These are phyloP conservation scores for Adrianichthys oophorus DNA, from an alignment of 2,797 vertebrate genomes.

Conservation along the genomic window DNA sequence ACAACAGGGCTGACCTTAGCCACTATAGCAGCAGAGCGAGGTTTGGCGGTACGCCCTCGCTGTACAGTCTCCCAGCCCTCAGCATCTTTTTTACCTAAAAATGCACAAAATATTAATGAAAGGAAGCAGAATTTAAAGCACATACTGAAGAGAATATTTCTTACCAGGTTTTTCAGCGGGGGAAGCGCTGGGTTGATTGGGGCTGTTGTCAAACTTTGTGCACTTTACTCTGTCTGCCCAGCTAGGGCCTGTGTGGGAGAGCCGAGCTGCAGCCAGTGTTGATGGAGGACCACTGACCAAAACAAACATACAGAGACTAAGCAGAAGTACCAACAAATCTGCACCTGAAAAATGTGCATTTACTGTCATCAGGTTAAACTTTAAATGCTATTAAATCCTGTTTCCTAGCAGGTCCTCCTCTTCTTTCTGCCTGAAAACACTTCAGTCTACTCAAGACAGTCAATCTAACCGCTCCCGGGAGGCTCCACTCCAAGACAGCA, in stretches of 20 bases:
- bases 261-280: slow-evolving; percentile 79
- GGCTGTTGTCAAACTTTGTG: slow-evolving; percentile 76
- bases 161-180: slow-evolving; percentile 80
- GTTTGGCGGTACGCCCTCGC: slow-evolving; percentile 90
- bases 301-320: slow-evolving; percentile 29
- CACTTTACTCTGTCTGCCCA: slow-evolving; percentile 97
- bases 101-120: background rate
- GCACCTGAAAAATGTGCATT: background rate
- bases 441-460: slow-evolving; percentile 18
- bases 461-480: slow-evolving; percentile 34
- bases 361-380: slow-evolving; percentile 12
- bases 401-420: slow-evolving; percentile 14
- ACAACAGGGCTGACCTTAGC: slow-evolving; percentile 79
- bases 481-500: slow-evolving; percentile 46
- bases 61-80: slow-evolving; percentile 99
- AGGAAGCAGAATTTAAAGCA: background rate
- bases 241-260: slow-evolving; percentile 88
- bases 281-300: slow-evolving; percentile 82
- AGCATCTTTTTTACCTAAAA: slow-evolving; percentile 87
- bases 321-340: slow-evolving; percentile 19
- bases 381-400: slow-evolving; percentile 2
- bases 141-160: slow-evolving; percentile 11
- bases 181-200: slow-evolving; percentile 51
- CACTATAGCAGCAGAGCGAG: slow-evolving; percentile 83
- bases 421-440: slow-evolving; percentile 9